A percentile compares a stretch with the other conserved stretches of the same genome.
These are phyloP conservation scores for Agriopis aurantiaria DNA, from an alignment of 2,888 invertebrate species.

Conservation along the genomic window DNA sequence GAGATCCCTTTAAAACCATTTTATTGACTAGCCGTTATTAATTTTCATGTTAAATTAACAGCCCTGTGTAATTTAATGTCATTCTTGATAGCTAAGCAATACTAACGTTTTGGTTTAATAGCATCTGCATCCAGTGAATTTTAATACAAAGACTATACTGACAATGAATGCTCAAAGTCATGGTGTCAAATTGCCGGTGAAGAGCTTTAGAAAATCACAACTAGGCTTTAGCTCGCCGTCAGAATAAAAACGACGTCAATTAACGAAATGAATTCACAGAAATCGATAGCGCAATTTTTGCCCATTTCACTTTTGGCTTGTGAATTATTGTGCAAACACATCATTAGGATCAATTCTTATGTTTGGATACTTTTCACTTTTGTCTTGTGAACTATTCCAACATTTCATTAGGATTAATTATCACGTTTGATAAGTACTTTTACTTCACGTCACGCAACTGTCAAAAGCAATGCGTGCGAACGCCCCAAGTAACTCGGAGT, in stretches of 20 bases:
- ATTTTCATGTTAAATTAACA: background rate
- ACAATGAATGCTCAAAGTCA: background rate
- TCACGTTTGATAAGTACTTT: conserved; percentile 38
- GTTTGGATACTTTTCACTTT: conserved; percentile 16
- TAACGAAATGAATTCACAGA: conserved; percentile 5
- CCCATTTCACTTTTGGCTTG: conserved; percentile 12
- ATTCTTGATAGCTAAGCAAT: background rate
- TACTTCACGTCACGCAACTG: conserved; percentile 44
- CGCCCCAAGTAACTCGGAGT: conserved; percentile 37
- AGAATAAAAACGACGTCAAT: background rate
- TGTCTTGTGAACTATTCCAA: conserved; percentile 25
- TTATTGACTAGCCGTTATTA: background rate
- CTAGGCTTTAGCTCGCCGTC: background rate
- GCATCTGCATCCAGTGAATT: background rate
- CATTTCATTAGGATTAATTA: conserved; percentile 42
- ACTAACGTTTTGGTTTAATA: background rate
- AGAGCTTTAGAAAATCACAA: conserved; percentile 1
- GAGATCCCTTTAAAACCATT: conserved; percentile 24
- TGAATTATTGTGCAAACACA: conserved; percentile 1
- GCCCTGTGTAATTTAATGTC: background rate
- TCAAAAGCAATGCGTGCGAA: conserved; percentile 44
- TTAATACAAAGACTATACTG: background rate
- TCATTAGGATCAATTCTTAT: conserved; percentile 7
- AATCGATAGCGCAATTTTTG: conserved; percentile 20
- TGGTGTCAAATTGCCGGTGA: background rate